These are phyloP conservation scores for Campopleginae sp. DNA, from an alignment of 2,888 invertebrate species.

Conservation along the genomic window DNA sequence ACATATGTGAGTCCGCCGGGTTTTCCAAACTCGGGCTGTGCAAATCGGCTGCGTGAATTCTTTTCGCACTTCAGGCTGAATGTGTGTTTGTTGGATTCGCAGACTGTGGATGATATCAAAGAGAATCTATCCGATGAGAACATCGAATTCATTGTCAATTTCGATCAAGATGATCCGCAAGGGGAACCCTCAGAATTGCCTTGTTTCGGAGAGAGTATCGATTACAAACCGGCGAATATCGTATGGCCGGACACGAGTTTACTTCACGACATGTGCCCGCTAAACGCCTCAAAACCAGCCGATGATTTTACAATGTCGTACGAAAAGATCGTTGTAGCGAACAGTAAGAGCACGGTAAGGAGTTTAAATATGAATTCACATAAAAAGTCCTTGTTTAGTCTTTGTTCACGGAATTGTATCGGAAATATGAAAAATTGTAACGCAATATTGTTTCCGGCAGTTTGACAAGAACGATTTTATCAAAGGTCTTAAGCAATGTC, in stretches of 20 bases:
- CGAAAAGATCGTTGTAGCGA: slow-evolving; percentile 59
- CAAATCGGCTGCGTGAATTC: background rate
- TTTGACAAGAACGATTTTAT: slow-evolving; percentile 86
- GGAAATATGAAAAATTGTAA: background rate
- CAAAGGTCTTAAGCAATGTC: slow-evolving; percentile 85
- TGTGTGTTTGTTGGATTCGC: slow-evolving; percentile 66
- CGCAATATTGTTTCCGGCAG: slow-evolving; percentile 79
- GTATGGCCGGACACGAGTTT: slow-evolving; percentile 77
- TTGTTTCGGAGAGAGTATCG: slow-evolving; percentile 75
- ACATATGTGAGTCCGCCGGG: background rate
- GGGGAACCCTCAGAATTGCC: slow-evolving; percentile 52
- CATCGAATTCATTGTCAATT: slow-evolving; percentile 73
- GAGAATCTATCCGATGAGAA: slow-evolving; percentile 73
- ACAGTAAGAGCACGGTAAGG: slow-evolving; percentile 42
- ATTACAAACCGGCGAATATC: slow-evolving; percentile 72
- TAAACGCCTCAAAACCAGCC: slow-evolving; percentile 68
- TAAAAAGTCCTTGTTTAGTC: background rate
- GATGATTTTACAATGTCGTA: slow-evolving; percentile 78
- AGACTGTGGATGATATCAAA: slow-evolving; percentile 84
- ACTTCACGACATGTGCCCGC: slow-evolving; percentile 76
- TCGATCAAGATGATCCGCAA: slow-evolving; percentile 59
- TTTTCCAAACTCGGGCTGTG: background rate
- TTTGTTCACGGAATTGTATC: background rate
- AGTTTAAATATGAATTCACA: background rate
- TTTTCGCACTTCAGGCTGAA: background rate